phyloP scores from a whole-genome alignment of 2,113 vertebrate genomes.

The Dicerorhinus sumatrensis region DNA sequence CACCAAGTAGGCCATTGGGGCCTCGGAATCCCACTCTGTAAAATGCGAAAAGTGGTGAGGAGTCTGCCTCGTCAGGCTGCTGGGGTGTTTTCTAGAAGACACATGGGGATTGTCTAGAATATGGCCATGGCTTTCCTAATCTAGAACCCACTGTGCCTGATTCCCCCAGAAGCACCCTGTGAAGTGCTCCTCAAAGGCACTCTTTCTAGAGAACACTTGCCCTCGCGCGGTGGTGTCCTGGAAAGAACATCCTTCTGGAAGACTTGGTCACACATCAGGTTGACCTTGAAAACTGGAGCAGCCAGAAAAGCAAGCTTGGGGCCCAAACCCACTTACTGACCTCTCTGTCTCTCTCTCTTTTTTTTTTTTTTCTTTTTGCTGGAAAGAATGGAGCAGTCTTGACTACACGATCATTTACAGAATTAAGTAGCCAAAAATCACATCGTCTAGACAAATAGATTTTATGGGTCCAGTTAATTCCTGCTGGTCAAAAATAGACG shows the following conservation, averaged over 20 bases:
- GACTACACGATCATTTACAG: background rate
- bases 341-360: background rate
- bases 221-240: rapidly evolving
- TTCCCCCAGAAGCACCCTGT: background rate
- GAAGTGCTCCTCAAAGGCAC: background rate
- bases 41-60: background rate
- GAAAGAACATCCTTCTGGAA: background rate
- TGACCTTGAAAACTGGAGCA: background rate
- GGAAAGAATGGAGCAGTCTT: background rate
- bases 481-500: conserved; percentile 64
- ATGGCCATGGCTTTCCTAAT: background rate
- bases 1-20: background rate
- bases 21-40: background rate
- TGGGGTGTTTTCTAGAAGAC: background rate
- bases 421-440: conserved; percentile 71
- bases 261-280: background rate
- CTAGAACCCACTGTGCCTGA: background rate
- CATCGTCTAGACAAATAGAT: conserved; percentile 79
- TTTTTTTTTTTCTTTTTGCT: background rate
- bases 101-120: background rate
- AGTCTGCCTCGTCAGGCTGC: rapidly evolving
- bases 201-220: background rate
- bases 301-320: background rate
- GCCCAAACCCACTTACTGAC: too few species aligned
- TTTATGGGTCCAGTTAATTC: conserved; percentile 78